Evolutionary conservation across 2,797 vertebrate species (phyloP).

Genomic region (Alosa sapidissima): DNA sequence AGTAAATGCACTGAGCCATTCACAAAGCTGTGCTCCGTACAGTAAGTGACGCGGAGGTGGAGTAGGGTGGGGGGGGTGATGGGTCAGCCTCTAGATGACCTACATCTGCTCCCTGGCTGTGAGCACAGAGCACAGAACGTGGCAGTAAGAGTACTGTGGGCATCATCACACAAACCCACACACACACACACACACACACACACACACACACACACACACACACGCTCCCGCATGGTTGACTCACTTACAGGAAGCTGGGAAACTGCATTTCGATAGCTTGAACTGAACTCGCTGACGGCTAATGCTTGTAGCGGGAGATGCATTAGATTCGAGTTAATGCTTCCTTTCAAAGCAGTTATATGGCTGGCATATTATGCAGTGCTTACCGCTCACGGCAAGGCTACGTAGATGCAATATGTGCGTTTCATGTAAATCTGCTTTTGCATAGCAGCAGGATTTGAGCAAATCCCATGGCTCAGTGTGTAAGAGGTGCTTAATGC

Average conservation of each 20-base stretch:
- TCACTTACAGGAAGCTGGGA: not conserved
- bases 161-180: not conserved
- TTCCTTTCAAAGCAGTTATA: not conserved
- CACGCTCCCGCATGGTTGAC: not conserved
- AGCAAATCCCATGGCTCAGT: not conserved
- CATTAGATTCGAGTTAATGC: not conserved
- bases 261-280: not conserved
- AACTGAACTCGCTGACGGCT: not conserved
- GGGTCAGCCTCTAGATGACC: not conserved
- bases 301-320: not conserved
- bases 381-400: not conserved
- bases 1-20: constrained; percentile 16
- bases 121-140: not conserved
- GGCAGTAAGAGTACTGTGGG: not conserved
- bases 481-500: not conserved
- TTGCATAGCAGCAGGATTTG: not conserved
- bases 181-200: constrained; percentile 5
- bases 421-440: not conserved
- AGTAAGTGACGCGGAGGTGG: not conserved
- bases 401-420: not conserved
- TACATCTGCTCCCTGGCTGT: not conserved
- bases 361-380: not conserved
- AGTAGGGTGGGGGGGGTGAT: not conserved
- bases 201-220: not conserved
- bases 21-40: not conserved